A percentile compares a stretch with the other conserved stretches of the same genome.
These are phyloP conservation scores for Mythimna ferrago DNA, from an alignment of 2,888 invertebrate species.

Conservation along the genomic window DNA sequence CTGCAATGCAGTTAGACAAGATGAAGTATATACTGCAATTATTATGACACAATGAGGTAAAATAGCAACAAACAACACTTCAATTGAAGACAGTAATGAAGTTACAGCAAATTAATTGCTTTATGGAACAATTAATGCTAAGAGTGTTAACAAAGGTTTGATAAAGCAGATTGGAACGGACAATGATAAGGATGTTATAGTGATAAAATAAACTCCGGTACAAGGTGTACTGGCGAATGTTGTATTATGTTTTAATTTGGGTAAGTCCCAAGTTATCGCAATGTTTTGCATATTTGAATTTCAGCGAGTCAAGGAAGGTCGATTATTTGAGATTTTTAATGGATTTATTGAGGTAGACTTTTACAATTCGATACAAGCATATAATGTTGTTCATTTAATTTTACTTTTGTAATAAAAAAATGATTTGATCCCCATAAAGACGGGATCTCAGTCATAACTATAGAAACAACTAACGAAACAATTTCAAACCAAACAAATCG, in stretches of 20 bases:
- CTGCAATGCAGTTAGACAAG: too few relatives aligned
- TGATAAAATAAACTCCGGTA: slow-evolving; percentile 28
- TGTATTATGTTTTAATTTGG: slow-evolving; percentile 15
- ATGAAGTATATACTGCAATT: neutral
- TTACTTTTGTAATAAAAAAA: too few relatives aligned
- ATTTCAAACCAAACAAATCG: slow-evolving; percentile 8
- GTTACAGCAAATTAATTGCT: slow-evolving; percentile 17
- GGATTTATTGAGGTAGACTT: neutral
- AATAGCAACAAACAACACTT: slow-evolving; percentile 11
- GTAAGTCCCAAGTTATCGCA: neutral
- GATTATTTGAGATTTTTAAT: neutral
- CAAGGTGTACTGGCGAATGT: neutral
- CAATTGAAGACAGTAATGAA: slow-evolving; percentile 24
- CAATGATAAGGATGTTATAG: slow-evolving; percentile 14
- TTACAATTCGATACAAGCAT: too few relatives aligned
- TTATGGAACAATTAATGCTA: slow-evolving; percentile 31
- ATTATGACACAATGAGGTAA: slow-evolving; percentile 6
- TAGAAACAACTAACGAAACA: neutral
- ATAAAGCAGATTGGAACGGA: slow-evolving; percentile 19
- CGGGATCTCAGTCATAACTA: too few relatives aligned
- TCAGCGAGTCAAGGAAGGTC: neutral
- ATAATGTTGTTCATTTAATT: too few relatives aligned
- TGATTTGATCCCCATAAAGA: too few relatives aligned
- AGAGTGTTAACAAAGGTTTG: slow-evolving; percentile 24
- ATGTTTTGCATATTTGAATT: neutral